phyloP scores from a whole-genome alignment of 2,797 vertebrate genomes.

The Danio tinwini region DNA sequence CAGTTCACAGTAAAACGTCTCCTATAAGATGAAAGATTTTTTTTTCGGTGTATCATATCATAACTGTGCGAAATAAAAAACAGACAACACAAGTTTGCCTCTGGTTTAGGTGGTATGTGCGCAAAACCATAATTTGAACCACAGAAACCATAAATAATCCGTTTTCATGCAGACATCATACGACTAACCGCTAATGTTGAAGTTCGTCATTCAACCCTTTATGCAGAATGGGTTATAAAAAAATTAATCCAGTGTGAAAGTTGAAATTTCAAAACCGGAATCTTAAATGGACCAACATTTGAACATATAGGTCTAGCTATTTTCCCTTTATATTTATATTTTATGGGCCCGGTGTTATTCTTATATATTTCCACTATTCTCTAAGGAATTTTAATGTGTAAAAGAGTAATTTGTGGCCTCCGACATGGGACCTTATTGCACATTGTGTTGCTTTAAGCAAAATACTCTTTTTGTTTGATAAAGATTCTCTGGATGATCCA shows the following conservation, averaged over 20 bases:
- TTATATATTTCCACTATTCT: neutral
- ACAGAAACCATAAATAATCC: slow-evolving; percentile 50
- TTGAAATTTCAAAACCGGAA: neutral
- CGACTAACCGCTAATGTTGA: slow-evolving; percentile 46
- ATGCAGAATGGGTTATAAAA: neutral
- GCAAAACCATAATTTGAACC: slow-evolving; percentile 43
- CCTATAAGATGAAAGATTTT: neutral
- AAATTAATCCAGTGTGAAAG: neutral
- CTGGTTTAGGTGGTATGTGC: slow-evolving; percentile 17
- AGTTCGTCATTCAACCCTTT: neutral
- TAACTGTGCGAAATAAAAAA: neutral
- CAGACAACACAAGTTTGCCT: neutral
- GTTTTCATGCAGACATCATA: slow-evolving; percentile 43
- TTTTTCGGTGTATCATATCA: neutral
- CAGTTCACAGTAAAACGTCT: slow-evolving; percentile 13
- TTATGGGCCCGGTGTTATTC: neutral
- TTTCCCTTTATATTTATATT: too few species aligned
- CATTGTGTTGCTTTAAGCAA: slow-evolving; percentile 26
- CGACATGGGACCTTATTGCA: slow-evolving; percentile 11
- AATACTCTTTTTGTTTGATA: too few species aligned
- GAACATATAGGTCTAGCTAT: neutral
- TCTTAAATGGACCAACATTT: neutral
- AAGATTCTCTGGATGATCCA: too few species aligned
- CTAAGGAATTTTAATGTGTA: slow-evolving; percentile 6
- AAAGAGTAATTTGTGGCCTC: neutral